Evolutionary conservation across 2,113 vertebrate genomes (phyloP), one percentile per base, ranked within the genome.

Genomic region (Peromyscus polionotus): DNA sequence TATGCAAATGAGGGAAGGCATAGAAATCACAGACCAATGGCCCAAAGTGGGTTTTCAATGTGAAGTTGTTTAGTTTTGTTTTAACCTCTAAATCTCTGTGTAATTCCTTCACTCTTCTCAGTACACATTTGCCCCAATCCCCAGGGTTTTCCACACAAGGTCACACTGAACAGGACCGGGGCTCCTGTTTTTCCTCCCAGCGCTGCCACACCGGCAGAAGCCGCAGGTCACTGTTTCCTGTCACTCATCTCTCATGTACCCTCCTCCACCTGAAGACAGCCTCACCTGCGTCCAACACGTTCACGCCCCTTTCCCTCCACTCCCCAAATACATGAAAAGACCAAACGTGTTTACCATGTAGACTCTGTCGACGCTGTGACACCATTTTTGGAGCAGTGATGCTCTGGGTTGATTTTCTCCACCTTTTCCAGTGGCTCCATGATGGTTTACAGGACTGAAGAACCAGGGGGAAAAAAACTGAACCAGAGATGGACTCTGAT

Each of bases 401-500:
- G 7, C 0, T 3, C 88, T n/a, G 0, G 98, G 28, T 95, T 0
- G 2, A 48, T 63, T 98, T 97, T 45, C 9, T 98, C 98, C 3
- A 0, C 84, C 57, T 39, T 51, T 90, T 97, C 97, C 68, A 96
- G 92, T 87, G 97, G 93, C 22, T 96, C 98, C 0, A 84, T 90
- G 88, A 91, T 48, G 26, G 96, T 96, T 3, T 95, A 76, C 0
- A 86, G 94, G 85, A 98, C 97, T 79, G 98, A 67, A 96, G 61
- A 0, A 92, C 96, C 87, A 98, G 88, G 0, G 98, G 97, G 2
- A 51, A n/a, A 17, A 17, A 89, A 97, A 95, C n/a, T 98, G 97
- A 98, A 93, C 96, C 97, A 98, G 88, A 97, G 97, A 42, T 97
- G 88, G 3, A 95, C 89, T 97, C 98, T 0, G 97, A 97, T 33